Evolutionary conservation across 2,797 vertebrate species (phyloP), one percentile per base, ranked within the genome.

Genomic region (Lophius americanus): DNA sequence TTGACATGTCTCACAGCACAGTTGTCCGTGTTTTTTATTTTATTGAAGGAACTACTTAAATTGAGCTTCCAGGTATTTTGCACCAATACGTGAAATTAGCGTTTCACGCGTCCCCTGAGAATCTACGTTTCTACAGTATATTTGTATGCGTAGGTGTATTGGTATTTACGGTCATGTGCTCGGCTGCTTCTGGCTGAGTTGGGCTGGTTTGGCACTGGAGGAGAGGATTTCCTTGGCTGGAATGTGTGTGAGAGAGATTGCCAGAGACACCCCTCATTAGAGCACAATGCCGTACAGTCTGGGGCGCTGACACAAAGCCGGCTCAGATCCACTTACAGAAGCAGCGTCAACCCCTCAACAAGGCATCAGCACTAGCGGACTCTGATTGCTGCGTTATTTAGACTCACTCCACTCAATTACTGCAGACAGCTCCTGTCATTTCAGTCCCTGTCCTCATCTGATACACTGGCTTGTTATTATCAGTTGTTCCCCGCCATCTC

Each of bases 201-300:
- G 75, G 67, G 53, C 68, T 56, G 62, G 46, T 74, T 83, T 82
- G 82, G 68, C 79, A 66, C 63, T 9, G 48, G 65, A 84, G 83
- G 56, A 79, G 79, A 81, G 39, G 64, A 69, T 73, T 83, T 81
- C 71, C 77, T 50, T 35, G 70, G 75, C 65, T 86, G 88, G 87
- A 90, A 90, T 89, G 89, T 86, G 84, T 83, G 83, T 76, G 74
- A 82, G 80, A 78, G 76, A 75, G 74, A 60, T 37, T 32, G 55
- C 71, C 80, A 73, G 75, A 82, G 88, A 89, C 78, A 82, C 77
- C 85, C 82, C 91, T 92, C 92, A 91, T 92, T 92, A 92, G 87
- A 88, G 83, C 76, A 94, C 92, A 94, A 94, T 90, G 91, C 80
- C 42, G 80, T 74, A 83, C 92, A 93, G 93, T 93, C 79, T 13